phyloP scores from a whole-genome alignment of 2,113 vertebrate species.

The Pachycephala philippinensis region DNA sequence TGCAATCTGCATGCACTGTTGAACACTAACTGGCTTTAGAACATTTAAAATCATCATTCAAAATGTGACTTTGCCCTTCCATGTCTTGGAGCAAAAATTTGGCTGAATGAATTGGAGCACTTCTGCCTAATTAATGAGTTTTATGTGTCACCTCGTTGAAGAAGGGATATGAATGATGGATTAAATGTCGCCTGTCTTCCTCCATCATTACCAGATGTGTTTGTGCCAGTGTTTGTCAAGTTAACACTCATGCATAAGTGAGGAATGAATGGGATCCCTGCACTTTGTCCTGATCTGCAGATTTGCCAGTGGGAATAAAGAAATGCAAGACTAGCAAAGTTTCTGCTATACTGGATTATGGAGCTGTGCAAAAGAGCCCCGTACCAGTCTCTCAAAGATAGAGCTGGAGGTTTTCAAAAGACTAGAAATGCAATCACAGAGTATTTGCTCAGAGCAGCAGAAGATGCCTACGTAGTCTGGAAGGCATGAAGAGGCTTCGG shows the following conservation, averaged over 20 bases:
- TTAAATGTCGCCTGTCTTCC: background rate
- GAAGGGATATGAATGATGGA: background rate
- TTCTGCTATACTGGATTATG: background rate
- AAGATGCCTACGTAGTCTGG: accelerated
- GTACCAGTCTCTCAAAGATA: background rate
- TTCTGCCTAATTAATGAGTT: background rate
- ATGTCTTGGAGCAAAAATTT: background rate
- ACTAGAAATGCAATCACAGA: background rate
- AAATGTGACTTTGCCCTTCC: background rate
- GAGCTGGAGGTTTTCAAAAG: background rate
- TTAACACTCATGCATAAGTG: background rate
- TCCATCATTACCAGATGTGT: background rate
- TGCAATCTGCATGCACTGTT: background rate
- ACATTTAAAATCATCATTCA: background rate
- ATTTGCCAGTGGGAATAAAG: background rate
- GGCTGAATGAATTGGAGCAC: background rate
- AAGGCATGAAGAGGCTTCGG: background rate
- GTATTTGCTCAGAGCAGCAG: background rate
- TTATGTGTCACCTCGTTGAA: background rate
- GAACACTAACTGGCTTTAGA: background rate
- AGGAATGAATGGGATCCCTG: background rate
- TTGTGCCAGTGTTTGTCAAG: background rate
- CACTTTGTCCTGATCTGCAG: background rate
- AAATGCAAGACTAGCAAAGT: background rate
- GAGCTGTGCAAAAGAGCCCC: background rate